Base-by-base conservation (phyloP, 92 coral and sea anemone species). In the Porites divaricata region DNA sequence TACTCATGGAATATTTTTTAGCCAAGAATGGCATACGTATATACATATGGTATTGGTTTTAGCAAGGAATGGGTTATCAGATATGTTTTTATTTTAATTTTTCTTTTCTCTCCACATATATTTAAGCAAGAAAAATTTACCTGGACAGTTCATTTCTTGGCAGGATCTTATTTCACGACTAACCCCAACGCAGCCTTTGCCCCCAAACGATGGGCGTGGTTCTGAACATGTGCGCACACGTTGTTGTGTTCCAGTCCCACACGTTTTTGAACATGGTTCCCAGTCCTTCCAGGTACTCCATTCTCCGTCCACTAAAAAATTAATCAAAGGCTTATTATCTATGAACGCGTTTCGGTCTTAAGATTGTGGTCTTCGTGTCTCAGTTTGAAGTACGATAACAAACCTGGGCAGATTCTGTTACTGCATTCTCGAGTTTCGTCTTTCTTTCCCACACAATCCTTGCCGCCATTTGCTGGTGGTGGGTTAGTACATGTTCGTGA, bases 141-240 rank as follows among this genome's bases (percentile, higher is more conserved):
- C 92, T 58, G 72, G 71, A 21, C 93, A 90, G 2, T 88, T 81
- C 14, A 64, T 77, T 45, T 63, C 87, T 67, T 82, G 87, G 17
- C 93, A 90, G 8, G 93, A 69, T 15, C 84, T 82, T 23, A 81
- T 69, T 65, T 82, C 90, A 25, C 71, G 72, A 61, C 81, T 76
- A 57, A 20, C 17, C 9, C 93, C 93, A 41, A 81, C 68, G 52
- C 93, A 90, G 19, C 72, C 79, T 82, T 65, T 72, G 19, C 86
- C 86, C 1, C 86, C 86, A 71, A 82, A 82, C 23, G 70, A 71
- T 71, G 86, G 86, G 63, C 86, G 72, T 24, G 86, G 85, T 57
- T 28, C 12, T 28, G 76, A 54, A 26, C 86, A 82, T 21, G 70
- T 15, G 79, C 86, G 86, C 59, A 16, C 61, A 12, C 86, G 86